A percentile compares a stretch with the other conserved stretches of the same genome.
Evolutionary conservation across 2,113 vertebrate species (phyloP).

Genomic region (Isichthys henryi): DNA sequence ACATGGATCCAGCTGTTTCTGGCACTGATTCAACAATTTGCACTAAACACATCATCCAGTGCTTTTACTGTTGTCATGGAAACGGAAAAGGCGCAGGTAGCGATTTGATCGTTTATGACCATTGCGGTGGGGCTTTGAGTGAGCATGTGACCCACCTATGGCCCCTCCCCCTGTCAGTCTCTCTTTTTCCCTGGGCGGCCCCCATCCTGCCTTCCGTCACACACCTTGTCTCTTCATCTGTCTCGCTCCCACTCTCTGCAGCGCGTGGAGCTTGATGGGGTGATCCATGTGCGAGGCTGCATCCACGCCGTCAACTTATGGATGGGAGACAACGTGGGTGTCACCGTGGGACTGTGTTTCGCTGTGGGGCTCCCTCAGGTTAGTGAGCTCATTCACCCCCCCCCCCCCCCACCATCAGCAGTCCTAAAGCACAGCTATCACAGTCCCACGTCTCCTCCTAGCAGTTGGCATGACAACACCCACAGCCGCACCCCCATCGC

Average conservation of each 20-base stretch:
- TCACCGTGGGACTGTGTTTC: slow-evolving; percentile 67
- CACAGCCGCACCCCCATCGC: background rate
- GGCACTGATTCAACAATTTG: background rate
- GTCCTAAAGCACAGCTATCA: background rate
- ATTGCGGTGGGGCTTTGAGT: background rate
- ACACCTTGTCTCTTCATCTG: background rate
- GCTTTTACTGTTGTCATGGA: background rate
- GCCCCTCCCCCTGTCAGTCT: background rate
- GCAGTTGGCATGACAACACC: background rate
- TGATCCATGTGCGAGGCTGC: slow-evolving; percentile 80
- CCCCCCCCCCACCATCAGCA: too few relatives aligned
- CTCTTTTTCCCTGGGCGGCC: background rate
- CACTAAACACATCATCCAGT: background rate
- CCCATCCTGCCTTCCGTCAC: background rate
- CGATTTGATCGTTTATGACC: background rate
- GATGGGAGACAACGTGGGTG: slow-evolving; percentile 78
- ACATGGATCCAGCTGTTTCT: background rate
- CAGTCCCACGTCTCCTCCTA: background rate
- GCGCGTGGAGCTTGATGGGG: slow-evolving; percentile 64
- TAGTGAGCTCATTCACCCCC: slow-evolving; percentile 18
- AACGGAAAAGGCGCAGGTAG: background rate
- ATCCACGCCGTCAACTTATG: slow-evolving; percentile 82
- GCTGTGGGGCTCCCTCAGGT: slow-evolving; percentile 81
- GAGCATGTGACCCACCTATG: background rate
- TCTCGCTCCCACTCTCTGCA: slow-evolving; percentile 34